Evolutionary conservation across 2,888 invertebrate species (phyloP).

Genomic region (Leptopterna dolabrata): DNA sequence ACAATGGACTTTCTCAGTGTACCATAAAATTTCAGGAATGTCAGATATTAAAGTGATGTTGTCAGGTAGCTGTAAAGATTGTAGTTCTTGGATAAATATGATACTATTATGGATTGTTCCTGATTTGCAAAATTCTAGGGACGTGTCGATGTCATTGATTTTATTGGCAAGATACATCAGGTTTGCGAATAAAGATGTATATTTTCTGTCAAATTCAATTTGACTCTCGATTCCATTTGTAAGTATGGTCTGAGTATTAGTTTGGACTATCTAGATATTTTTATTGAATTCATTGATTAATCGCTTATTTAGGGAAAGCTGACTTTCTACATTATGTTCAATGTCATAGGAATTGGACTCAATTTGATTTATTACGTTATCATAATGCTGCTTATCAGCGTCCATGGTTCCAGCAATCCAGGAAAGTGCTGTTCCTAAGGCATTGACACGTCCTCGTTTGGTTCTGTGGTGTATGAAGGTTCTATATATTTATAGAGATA

Average conservation of each 20-base stretch:
- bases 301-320: conserved; percentile 38
- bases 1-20: conserved; percentile 27
- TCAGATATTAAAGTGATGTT: conserved; percentile 27
- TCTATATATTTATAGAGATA: background rate
- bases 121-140: conserved; percentile 24
- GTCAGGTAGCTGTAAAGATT: background rate
- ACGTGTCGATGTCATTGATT: conserved; percentile 20
- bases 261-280: background rate
- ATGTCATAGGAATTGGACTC: conserved; percentile 30
- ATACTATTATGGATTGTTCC: background rate
- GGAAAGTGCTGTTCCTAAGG: background rate
- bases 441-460: conserved; percentile 42
- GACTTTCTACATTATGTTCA: conserved; percentile 46
- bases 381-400: conserved; percentile 48
- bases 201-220: background rate
- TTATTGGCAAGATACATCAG: background rate
- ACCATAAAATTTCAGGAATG: conserved; percentile 27
- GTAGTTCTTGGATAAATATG: background rate
- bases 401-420: conserved; percentile 51
- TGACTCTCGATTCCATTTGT: background rate
- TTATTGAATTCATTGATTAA: conserved; percentile 8
- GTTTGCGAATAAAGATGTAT: background rate
- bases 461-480: background rate
- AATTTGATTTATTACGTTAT: conserved; percentile 42
- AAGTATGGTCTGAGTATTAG: background rate